phyloP scores from a whole-genome alignment of 2,888 invertebrate genomes.

The Automeris io region DNA sequence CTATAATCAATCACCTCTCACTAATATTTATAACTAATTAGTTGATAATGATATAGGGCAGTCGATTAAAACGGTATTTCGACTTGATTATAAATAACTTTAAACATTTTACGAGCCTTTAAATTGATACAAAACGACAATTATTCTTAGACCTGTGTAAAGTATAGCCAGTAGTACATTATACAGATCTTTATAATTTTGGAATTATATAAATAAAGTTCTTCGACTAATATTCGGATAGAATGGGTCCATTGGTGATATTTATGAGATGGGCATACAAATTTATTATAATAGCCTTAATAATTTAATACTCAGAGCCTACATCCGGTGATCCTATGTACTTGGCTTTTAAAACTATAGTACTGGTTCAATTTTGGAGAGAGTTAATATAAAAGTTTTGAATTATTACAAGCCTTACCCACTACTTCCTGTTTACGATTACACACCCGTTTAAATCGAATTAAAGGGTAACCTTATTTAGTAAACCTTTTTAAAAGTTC shows the following conservation, averaged over 20 bases:
- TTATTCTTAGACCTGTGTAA: neutral
- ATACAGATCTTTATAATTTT: neutral
- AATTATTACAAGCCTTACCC: too few relatives aligned
- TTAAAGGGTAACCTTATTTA: too few relatives aligned
- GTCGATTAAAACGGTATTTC: constrained; percentile 31
- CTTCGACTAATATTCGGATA: neutral
- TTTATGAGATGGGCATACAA: constrained; percentile 5
- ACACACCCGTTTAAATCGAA: too few relatives aligned
- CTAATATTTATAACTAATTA: constrained; percentile 57
- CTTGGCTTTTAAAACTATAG: too few relatives aligned
- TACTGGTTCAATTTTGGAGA: too few relatives aligned
- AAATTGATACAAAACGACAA: neutral
- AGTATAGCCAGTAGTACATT: neutral
- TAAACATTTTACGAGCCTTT: constrained; percentile 4
- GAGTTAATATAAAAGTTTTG: too few relatives aligned
- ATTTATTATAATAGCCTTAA: neutral
- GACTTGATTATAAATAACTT: constrained; percentile 17
- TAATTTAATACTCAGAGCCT: neutral
- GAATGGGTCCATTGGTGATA: constrained; percentile 30
- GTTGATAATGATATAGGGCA: constrained; percentile 44
- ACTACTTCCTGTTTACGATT: too few relatives aligned
- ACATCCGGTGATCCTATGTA: too few relatives aligned
- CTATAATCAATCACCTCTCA: constrained; percentile 40
- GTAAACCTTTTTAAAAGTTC: too few relatives aligned
- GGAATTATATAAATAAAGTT: neutral